A percentile compares a stretch with the other conserved stretches of the same genome.
Conservation (phyloP, 2,113 vertebrate genomes). For the Cyanoramphus novaezelandiae region DNA sequence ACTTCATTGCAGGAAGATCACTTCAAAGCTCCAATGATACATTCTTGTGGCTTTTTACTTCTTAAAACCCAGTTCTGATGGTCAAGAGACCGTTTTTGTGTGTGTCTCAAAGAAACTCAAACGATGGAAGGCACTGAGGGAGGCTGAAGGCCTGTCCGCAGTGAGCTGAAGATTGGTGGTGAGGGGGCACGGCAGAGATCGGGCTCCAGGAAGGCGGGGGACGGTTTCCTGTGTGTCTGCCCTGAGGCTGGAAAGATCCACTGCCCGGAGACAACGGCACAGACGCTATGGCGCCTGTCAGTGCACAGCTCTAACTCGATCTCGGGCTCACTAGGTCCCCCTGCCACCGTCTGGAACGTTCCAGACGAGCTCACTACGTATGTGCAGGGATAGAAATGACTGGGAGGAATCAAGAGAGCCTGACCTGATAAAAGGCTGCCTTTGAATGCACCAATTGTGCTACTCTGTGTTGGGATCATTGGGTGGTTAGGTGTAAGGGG, state of each 20-base stretch:
- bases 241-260: background rate
- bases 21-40: background rate
- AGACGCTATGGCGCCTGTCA: background rate
- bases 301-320: background rate
- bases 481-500: background rate
- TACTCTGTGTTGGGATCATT: background rate
- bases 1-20: background rate
- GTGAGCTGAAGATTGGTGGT: background rate
- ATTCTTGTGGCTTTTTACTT: background rate
- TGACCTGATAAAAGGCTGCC: background rate
- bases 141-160: background rate
- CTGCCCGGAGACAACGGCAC: background rate
- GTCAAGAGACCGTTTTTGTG: background rate
- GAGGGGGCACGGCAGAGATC: background rate
- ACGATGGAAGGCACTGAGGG: background rate
- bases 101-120: background rate
- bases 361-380: background rate
- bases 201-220: background rate
- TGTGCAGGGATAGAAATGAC: background rate
- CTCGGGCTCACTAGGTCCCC: background rate
- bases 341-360: background rate
- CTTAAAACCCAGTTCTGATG: background rate
- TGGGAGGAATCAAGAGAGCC: background rate
- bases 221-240: background rate
- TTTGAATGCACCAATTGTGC: accelerated